Evolutionary conservation across 2,888 invertebrate species (phyloP), one percentile per base, ranked within the genome.

Genomic region (Drosophila nigricruria): DNA sequence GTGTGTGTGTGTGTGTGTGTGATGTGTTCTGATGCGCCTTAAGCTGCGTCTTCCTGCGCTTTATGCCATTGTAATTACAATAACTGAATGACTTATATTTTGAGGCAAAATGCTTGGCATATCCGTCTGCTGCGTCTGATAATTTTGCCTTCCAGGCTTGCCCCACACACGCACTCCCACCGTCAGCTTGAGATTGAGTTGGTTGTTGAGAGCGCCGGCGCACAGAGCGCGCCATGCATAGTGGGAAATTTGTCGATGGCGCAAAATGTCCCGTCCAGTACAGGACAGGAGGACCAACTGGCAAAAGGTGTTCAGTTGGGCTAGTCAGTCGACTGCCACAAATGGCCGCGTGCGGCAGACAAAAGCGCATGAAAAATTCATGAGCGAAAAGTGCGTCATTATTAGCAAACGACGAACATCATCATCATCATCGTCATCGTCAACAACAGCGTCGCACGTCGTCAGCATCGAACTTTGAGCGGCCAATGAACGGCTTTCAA

Each of bases 281-380:
- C 64, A 52, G 49, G 43, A 43, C 45, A 5, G 45, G 34, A 69
- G 10, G 25, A 38, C 52, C 49, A 67, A 87, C 88, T 85, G 88
- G 66, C 82, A 83, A 88, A 88, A 70, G 88, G 84, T 78, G 73
- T 68, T 81, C 63, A 63, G 63, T 70, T 77, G 56, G 64, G 81
- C 72, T 68, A 83, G 70, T 91, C 86, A 91, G 91, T 91, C 91
- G 82, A 82, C 85, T 79, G 87, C 87, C 85, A 81, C 76, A 82
- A 89, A 89, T 89, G 89, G 87, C 82, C 75, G 82, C 82, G 91
- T 79, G 82, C 81, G 91, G 91, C 89, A 88, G 90, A 89, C 86
- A 81, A 80, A 81, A 88, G 90, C 91, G 90, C 91, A 91, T 91
- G 80, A 91, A 91, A 88, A 87, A 90, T 90, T 89, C 81, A 90